These are phyloP conservation scores for Excalfactoria chinensis DNA, from an alignment of 2,113 vertebrate genomes.

Conservation along the genomic window DNA sequence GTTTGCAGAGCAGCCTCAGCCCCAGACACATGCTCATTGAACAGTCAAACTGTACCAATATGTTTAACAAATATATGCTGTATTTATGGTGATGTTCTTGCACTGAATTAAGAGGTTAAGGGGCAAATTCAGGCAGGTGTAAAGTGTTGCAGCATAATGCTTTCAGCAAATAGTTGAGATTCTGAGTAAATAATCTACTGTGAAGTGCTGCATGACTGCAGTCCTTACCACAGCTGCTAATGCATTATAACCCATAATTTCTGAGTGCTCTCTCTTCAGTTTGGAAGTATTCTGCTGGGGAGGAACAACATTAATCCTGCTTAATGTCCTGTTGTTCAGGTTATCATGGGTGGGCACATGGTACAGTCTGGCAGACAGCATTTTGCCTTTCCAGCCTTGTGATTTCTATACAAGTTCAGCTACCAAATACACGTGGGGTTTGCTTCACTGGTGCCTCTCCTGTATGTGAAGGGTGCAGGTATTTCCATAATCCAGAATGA, in stretches of 20 bases:
- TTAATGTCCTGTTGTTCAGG: not conserved
- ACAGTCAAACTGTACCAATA: not conserved
- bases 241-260: not conserved
- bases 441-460: not conserved
- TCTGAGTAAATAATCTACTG: not conserved
- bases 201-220: not conserved
- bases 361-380: not conserved
- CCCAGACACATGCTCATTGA: not conserved
- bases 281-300: not conserved
- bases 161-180: not conserved
- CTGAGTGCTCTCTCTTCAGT: not conserved
- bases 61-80: not conserved
- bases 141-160: not conserved
- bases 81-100: not conserved
- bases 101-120: not conserved
- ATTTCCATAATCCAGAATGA: not conserved
- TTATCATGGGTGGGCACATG: not conserved
- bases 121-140: not conserved
- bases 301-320: not conserved
- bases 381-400: not conserved
- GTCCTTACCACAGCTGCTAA: not conserved
- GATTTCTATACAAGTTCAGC: not conserved
- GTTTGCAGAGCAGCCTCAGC: slow-evolving; percentile 1
- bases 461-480: not conserved
- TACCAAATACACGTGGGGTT: not conserved